Conservation (phyloP, 2,888 invertebrate genomes). For the Ashinkailepas kermadecensis region DNA sequence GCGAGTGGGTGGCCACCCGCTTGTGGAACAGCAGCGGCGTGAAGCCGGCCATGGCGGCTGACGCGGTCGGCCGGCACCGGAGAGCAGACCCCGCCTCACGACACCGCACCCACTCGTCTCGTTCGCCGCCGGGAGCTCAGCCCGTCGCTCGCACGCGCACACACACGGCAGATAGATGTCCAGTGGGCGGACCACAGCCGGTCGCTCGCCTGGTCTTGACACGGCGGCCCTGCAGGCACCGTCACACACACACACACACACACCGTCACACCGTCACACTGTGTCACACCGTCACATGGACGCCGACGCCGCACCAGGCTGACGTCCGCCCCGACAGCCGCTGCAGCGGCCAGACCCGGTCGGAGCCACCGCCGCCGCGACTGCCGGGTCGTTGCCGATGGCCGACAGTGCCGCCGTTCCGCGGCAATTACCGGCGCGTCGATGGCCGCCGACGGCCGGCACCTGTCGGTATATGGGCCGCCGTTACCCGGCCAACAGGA, state of each 20-base stretch:
- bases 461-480: not conserved
- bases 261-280: too few relatives aligned
- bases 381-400: not conserved
- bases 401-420: not conserved
- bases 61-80: not conserved
- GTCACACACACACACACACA: too few relatives aligned
- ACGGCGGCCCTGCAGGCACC: too few relatives aligned
- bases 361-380: too few relatives aligned
- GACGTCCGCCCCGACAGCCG: too few relatives aligned
- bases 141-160: too few relatives aligned
- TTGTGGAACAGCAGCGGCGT: constrained; percentile 32
- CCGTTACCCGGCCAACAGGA: not conserved
- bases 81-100: not conserved
- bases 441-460: not conserved
- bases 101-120: not conserved
- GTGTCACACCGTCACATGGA: not conserved
- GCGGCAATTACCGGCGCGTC: not conserved
- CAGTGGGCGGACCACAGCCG: too few relatives aligned
- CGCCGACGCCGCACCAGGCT: not conserved
- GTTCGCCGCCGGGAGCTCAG: too few relatives aligned
- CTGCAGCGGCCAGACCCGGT: too few relatives aligned
- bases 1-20: constrained; percentile 27
- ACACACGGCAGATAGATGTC: too few relatives aligned
- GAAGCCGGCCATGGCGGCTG: constrained; percentile 31
- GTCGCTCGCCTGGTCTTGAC: too few relatives aligned